These are phyloP conservation scores for Telmatochromis bifrenatus DNA, from an alignment of 2,113 vertebrate species.

Conservation along the genomic window DNA sequence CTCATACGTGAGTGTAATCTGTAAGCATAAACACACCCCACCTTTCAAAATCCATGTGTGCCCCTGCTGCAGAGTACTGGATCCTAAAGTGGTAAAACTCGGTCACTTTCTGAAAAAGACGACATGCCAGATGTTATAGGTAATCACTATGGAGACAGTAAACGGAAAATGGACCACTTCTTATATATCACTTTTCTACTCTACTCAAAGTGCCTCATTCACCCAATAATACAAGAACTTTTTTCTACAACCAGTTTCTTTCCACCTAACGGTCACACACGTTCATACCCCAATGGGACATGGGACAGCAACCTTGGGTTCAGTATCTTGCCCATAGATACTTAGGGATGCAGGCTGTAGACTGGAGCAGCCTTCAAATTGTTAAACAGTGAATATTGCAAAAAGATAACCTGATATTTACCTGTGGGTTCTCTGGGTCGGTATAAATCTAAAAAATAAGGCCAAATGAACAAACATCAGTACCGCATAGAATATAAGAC, in stretches of 20 bases:
- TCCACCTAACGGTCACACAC: neutral
- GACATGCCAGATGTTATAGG: neutral
- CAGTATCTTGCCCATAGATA: neutral
- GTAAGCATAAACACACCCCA: neutral
- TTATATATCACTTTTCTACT: neutral
- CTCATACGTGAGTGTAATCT: neutral
- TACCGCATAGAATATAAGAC: neutral
- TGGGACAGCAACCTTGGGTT: neutral
- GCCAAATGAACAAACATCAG: neutral
- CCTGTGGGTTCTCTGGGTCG: conserved; percentile 82
- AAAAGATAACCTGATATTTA: conserved; percentile 29
- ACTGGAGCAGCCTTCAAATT: neutral
- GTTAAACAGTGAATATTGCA: neutral
- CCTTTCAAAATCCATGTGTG: conserved; percentile 86
- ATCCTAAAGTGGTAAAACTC: conserved; percentile 96
- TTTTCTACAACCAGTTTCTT: neutral
- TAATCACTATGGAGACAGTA: neutral
- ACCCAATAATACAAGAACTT: neutral
- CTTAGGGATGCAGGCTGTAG: neutral
- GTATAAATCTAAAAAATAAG: conserved; percentile 77
- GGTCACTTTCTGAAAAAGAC: conserved; percentile 80
- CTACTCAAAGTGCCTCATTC: neutral
- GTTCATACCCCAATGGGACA: neutral
- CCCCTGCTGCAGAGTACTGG: conserved; percentile 80
- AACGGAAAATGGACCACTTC: neutral